phyloP scores from a whole-genome alignment of 2,888 invertebrate species.

The Amorpha juglandis region DNA sequence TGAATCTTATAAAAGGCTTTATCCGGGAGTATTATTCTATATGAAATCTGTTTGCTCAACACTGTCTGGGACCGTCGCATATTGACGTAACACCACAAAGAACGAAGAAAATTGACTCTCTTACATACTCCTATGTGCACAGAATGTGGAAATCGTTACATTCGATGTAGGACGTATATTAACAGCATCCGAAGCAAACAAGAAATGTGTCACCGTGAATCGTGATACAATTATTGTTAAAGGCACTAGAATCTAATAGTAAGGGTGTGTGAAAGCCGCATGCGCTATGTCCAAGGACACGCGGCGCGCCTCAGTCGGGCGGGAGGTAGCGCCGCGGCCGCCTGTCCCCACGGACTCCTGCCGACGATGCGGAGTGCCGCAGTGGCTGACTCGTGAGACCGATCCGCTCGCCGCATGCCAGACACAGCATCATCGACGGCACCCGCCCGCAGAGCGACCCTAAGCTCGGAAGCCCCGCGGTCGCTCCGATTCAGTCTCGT shows the following conservation, averaged over 20 bases:
- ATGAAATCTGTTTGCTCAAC: constrained; percentile 9
- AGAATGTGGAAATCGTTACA: constrained; percentile 2
- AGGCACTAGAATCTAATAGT: constrained; percentile 67
- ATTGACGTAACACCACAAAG: constrained; percentile 18
- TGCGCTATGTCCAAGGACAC: constrained; percentile 77
- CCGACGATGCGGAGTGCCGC: constrained; percentile 70
- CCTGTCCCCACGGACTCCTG: constrained; percentile 54
- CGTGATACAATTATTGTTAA: constrained; percentile 59
- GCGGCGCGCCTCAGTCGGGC: constrained; percentile 78
- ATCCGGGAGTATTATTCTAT: neutral
- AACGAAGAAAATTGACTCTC: neutral
- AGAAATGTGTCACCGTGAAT: constrained; percentile 60
- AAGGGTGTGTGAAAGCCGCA: constrained; percentile 68
- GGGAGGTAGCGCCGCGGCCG: constrained; percentile 73
- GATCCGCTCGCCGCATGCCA: constrained; percentile 68
- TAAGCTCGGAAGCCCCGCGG: constrained; percentile 77
- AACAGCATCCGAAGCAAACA: constrained; percentile 35
- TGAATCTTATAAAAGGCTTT: neutral
- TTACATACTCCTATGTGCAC: neutral
- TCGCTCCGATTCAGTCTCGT: constrained; percentile 82
- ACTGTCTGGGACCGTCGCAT: neutral
- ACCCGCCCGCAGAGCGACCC: constrained; percentile 72
- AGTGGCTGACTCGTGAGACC: constrained; percentile 67
- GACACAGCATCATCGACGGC: constrained; percentile 62
- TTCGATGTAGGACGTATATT: constrained; percentile 19